Base-by-base conservation (phyloP, 2,113 vertebrate species). In the Nestor notabilis region DNA sequence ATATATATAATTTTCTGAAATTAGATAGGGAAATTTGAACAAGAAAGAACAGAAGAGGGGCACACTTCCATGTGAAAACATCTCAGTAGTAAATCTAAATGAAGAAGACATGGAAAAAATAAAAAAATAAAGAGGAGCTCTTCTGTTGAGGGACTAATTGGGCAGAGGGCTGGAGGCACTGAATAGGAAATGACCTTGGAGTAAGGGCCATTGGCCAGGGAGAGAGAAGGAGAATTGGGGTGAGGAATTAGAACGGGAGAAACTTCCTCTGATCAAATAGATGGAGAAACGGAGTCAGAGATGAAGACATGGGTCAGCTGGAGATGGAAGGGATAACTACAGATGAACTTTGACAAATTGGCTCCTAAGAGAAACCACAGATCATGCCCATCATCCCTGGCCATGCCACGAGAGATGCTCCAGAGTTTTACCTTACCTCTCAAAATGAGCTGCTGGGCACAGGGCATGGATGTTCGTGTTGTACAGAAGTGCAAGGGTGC, bases 401-500 rank as follows among this genome's bases (percentile, higher is more conserved):
- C 11, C 14, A 44, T 13, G 66, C n/a, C n/a, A 33, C 1, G 0
- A 60, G 64, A 80, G 46, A 35, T 19, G 8, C 29, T 78, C 21
- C 56, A 70, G 69, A 79, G 52, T 39, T 87, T 25, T 21, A 33
- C 21, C 98, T 98, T 96, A 99, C 99, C 99, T 99, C 97, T 99
- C 95, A 98, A 98, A 52, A 99, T 94, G 86, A 99, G 97, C 41
- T 99, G 98, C 94, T 98, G 98, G 93, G 99, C 99, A 82, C 99
- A 99, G 72, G 98, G 95, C 76, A 99, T 90, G 17, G 99, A 99
- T 75, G 98, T 97, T 15, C 37, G 96, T n/a, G 98, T 99, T 0
- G 97, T 98, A 43, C 99, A 99, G 98, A 99, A 98, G 97, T 99
- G 99, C 93, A 99, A 82, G 6, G 99, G 98, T 0, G 99, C 97